phyloP scores from a whole-genome alignment of 1,140 invertebrate genomes.

The Orchesella cincta region DNA sequence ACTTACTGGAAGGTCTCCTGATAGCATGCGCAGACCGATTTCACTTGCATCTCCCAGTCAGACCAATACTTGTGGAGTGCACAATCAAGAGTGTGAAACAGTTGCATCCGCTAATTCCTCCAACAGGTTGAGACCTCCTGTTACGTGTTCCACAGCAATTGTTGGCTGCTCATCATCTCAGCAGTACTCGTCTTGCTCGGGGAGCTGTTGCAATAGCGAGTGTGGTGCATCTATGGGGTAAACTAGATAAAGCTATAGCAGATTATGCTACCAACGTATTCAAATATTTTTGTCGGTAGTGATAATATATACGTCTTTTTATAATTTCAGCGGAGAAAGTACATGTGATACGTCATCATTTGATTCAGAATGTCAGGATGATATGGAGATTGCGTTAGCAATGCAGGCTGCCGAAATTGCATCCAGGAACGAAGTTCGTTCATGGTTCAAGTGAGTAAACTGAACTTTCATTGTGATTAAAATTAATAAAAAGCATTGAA shows the following conservation, averaged over 20 bases:
- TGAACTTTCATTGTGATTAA: not conserved
- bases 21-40: not conserved
- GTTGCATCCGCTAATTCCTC: not conserved
- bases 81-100: not conserved
- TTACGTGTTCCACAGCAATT: not conserved
- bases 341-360: slow-evolving; percentile 71
- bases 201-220: slow-evolving; percentile 44
- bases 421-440: slow-evolving; percentile 73
- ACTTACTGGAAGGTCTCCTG: not conserved
- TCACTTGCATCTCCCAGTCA: not conserved
- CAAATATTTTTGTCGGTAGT: not conserved
- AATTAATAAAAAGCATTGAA: not conserved
- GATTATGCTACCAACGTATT: not conserved
- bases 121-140: slow-evolving; percentile 18
- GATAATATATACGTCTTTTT: slow-evolving; percentile 14
- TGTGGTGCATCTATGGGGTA: slow-evolving; percentile 45
- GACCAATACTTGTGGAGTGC: not conserved
- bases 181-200: slow-evolving; percentile 36
- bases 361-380: slow-evolving; percentile 80
- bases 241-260: no score
- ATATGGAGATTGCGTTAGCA: slow-evolving; percentile 84
- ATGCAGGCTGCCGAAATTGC: slow-evolving; percentile 82
- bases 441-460: slow-evolving; percentile 72
- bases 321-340: slow-evolving; percentile 43
- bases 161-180: slow-evolving; percentile 34